Percentiles rank a stretch among this genome's conserved stretches.
Conservation (phyloP, 2,888 invertebrate species). For the Lasius platythorax region DNA sequence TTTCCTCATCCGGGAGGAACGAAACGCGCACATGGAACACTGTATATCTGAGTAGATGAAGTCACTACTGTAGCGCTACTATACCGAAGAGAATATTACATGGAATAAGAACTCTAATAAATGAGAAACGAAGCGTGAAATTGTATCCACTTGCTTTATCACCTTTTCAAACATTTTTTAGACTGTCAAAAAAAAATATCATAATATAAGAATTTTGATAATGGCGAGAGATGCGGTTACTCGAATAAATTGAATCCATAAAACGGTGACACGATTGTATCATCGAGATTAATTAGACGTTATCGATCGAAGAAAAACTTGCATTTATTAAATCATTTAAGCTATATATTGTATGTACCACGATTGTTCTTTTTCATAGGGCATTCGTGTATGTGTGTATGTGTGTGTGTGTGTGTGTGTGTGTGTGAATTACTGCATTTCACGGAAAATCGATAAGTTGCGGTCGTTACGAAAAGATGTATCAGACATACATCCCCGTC, state of each 20-base stretch:
- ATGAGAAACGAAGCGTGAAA: conserved; percentile 39
- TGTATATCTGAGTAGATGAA: conserved; percentile 21
- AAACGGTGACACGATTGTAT: not conserved
- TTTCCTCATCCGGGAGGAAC: conserved; percentile 66
- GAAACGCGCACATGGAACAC: conserved; percentile 52
- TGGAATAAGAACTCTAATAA: conserved; percentile 41
- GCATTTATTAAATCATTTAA: not conserved
- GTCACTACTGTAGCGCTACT: conserved; percentile 19
- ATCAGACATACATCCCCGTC: not conserved
- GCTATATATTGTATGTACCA: no score
- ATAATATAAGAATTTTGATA: conserved; percentile 1
- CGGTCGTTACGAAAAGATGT: not conserved
- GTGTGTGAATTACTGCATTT: not conserved
- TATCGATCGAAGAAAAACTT: not conserved
- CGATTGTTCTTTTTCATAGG: not conserved
- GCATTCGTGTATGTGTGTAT: not conserved
- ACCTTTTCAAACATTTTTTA: not conserved
- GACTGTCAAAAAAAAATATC: not conserved
- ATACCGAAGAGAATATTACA: conserved; percentile 34
- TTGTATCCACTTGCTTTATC: conserved; percentile 28
- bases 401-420: not conserved
- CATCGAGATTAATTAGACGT: not conserved
- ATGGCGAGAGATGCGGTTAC: not conserved
- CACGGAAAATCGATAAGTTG: conserved; percentile 9
- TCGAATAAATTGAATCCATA: not conserved